phyloP scores from a whole-genome alignment of 2,797 vertebrate genomes.

The Vultur gryphus region DNA sequence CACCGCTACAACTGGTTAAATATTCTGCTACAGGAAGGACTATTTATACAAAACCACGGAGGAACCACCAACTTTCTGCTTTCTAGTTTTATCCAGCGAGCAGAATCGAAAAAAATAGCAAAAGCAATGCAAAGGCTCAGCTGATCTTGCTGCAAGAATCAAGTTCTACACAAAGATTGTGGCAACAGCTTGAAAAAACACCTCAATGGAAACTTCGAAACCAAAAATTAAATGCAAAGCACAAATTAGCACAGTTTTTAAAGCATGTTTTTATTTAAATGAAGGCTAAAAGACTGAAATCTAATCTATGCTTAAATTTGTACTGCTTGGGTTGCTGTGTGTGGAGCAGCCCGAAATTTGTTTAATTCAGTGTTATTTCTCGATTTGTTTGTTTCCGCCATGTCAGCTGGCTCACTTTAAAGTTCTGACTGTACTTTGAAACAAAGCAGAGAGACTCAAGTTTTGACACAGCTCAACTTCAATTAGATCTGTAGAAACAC shows the following conservation, averaged over 20 bases:
- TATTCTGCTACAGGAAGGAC: neutral
- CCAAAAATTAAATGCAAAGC: neutral
- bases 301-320: neutral
- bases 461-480: neutral
- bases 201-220: neutral
- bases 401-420: neutral
- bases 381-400: neutral
- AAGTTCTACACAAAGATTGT: neutral
- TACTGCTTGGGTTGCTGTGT: neutral
- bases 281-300: neutral
- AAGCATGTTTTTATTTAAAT: neutral
- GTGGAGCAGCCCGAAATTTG: neutral
- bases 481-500: neutral
- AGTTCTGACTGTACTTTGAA: neutral
- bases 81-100: neutral
- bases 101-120: neutral
- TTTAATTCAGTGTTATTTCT: constrained; percentile 4
- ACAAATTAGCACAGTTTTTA: neutral
- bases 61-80: neutral
- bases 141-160: neutral
- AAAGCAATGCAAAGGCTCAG: neutral
- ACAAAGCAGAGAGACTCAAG: neutral
- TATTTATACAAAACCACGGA: neutral
- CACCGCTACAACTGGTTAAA: neutral
- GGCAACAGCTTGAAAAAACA: neutral